phyloP scores from a whole-genome alignment of 2,797 vertebrate genomes.

The Protonibea diacanthus region DNA sequence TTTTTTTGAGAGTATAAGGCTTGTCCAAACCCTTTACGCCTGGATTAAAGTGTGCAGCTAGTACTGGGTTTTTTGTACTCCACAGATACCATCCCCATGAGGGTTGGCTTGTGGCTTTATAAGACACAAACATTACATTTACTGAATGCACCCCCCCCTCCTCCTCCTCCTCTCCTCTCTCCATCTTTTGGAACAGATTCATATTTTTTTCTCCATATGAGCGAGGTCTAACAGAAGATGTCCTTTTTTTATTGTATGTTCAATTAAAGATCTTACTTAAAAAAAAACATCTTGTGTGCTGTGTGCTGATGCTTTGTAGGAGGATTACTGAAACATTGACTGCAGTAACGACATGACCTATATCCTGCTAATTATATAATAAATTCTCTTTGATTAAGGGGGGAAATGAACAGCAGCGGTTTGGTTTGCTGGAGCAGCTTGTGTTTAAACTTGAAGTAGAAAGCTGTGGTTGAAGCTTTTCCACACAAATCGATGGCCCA shows the following conservation, averaged over 20 bases:
- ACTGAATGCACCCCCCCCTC: background rate
- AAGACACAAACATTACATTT: background rate
- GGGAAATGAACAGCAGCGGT: background rate
- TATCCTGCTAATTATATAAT: slow-evolving; percentile 77
- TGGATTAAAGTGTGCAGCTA: slow-evolving; percentile 11
- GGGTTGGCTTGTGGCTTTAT: slow-evolving; percentile 13
- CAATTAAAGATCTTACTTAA: slow-evolving; percentile 79
- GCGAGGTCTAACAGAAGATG: slow-evolving; percentile 31
- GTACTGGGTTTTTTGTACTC: slow-evolving; percentile 14
- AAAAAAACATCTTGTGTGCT: background rate
- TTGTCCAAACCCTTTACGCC: too few species aligned
- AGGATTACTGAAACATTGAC: slow-evolving; percentile 20
- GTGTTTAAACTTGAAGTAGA: background rate
- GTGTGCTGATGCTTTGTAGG: slow-evolving; percentile 28
- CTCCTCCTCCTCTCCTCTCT: background rate
- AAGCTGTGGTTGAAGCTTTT: background rate
- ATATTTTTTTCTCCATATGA: slow-evolving; percentile 23
- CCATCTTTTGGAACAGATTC: slow-evolving; percentile 33
- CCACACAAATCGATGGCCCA: background rate
- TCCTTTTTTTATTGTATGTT: slow-evolving; percentile 68
- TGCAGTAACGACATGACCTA: slow-evolving; percentile 72
- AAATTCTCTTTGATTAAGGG: slow-evolving; percentile 37
- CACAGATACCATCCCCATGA: background rate
- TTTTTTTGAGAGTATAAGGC: background rate
- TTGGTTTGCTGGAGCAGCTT: accelerated